Evolutionary conservation across 2,113 vertebrate genomes (phyloP).

Genomic region (Phoenicopterus ruber): DNA sequence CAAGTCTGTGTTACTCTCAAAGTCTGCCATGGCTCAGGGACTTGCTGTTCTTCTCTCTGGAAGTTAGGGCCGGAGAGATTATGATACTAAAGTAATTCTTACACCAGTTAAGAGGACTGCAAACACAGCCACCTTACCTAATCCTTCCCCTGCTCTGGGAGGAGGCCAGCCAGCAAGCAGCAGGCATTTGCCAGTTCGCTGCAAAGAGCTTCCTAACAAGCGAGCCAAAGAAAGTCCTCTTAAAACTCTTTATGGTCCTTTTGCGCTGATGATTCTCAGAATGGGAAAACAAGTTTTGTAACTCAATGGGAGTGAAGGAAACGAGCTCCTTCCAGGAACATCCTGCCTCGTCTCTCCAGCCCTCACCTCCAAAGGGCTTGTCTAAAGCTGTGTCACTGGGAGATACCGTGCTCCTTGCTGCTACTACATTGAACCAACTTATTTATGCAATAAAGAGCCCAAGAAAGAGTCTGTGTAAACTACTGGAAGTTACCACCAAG

Average conservation of each 20-base stretch:
- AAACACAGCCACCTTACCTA: neutral
- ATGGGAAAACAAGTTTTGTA: neutral
- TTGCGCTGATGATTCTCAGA: neutral
- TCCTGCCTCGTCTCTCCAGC: neutral
- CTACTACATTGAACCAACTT: neutral
- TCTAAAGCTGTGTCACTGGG: neutral
- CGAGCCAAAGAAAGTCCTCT: neutral
- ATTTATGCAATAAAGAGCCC: neutral
- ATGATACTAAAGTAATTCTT: neutral
- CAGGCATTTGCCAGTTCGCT: neutral
- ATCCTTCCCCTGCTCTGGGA: neutral
- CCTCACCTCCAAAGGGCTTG: neutral
- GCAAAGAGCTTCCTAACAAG: neutral
- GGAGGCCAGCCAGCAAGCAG: neutral
- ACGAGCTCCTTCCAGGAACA: neutral
- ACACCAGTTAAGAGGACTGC: neutral
- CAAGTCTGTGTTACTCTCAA: neutral
- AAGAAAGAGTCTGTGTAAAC: neutral
- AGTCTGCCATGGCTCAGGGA: neutral
- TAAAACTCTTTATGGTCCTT: conserved; percentile 2
- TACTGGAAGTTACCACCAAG: neutral
- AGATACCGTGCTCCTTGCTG: neutral
- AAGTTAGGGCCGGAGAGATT: neutral
- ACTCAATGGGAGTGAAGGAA: neutral
- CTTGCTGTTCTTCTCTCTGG: neutral